phyloP scores from a whole-genome alignment of 2,888 invertebrate species.

The Philopedon plagiatum region DNA sequence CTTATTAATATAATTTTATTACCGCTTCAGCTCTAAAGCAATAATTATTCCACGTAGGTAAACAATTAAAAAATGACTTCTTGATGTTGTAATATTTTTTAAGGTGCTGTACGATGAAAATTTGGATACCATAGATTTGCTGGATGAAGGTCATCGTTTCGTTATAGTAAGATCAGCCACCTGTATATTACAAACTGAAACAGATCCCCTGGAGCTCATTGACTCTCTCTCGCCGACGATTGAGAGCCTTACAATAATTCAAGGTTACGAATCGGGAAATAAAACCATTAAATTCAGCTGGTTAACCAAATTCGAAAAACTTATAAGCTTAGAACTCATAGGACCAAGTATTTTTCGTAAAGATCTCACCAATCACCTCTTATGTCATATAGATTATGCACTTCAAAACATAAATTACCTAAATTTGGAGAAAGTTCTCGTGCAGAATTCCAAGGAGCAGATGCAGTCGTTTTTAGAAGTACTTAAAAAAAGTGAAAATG shows the following conservation, averaged over 20 bases:
- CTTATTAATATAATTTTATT: too few species aligned
- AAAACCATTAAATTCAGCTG: slow-evolving; percentile 68
- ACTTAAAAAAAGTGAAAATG: slow-evolving; percentile 60
- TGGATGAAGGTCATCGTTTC: slow-evolving; percentile 63
- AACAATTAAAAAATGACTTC: too few species aligned
- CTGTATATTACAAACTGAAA: slow-evolving; percentile 71
- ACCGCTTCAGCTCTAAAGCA: too few species aligned
- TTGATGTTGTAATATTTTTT: slow-evolving; percentile 1
- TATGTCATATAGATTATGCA: slow-evolving; percentile 70
- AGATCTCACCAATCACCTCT: slow-evolving; percentile 63
- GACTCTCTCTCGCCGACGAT: slow-evolving; percentile 69
- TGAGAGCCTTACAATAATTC: slow-evolving; percentile 73
- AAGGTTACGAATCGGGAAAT: slow-evolving; percentile 71
- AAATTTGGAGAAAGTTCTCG: slow-evolving; percentile 70
- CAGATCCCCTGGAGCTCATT: slow-evolving; percentile 66
- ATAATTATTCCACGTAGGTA: too few species aligned
- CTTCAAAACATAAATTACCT: slow-evolving; percentile 69
- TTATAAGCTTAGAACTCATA: slow-evolving; percentile 75
- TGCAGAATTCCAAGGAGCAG: slow-evolving; percentile 63
- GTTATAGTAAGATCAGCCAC: slow-evolving; percentile 70
- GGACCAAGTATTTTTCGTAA: slow-evolving; percentile 68
- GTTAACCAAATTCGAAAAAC: slow-evolving; percentile 69
- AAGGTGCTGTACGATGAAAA: slow-evolving; percentile 67
- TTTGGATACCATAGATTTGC: slow-evolving; percentile 60
- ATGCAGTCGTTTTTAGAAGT: slow-evolving; percentile 68